These are phyloP conservation scores for Dorcus parallelipipedus DNA, from an alignment of 2,888 invertebrate genomes.

Conservation along the genomic window DNA sequence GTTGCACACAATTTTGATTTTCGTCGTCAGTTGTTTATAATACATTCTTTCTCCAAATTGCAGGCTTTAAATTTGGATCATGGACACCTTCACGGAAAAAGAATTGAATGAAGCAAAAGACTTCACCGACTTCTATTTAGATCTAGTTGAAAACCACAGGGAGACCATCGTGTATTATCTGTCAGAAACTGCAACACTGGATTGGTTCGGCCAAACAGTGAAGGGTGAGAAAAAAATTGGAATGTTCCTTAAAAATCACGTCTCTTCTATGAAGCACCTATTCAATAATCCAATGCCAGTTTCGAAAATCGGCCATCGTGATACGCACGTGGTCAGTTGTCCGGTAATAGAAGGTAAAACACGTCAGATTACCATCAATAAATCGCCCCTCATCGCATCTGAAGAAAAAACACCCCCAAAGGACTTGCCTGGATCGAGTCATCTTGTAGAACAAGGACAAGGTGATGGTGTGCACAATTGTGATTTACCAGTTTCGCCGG, in stretches of 20 bases:
- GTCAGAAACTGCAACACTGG: conserved; percentile 49
- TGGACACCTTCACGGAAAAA: conserved; percentile 23
- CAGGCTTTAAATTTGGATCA: conserved; percentile 8
- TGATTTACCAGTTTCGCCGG: conserved; percentile 35
- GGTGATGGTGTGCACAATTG: conserved; percentile 35
- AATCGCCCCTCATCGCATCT: neutral
- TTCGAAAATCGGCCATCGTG: conserved; percentile 41
- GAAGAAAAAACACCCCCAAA: conserved; percentile 30
- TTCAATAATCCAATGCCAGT: conserved; percentile 36
- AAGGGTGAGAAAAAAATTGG: conserved; percentile 58
- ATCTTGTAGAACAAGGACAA: conserved; percentile 31
- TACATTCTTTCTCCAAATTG: conserved; percentile 6
- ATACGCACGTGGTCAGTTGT: conserved; percentile 36
- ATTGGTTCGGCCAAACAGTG: conserved; percentile 65
- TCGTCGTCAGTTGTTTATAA: no score
- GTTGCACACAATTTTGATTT: no score
- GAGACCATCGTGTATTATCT: conserved; percentile 39
- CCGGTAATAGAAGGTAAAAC: conserved; percentile 5
- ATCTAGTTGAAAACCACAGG: conserved; percentile 42
- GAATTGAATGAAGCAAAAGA: conserved; percentile 35
- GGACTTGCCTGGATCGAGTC: conserved; percentile 2
- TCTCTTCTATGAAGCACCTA: conserved; percentile 36
- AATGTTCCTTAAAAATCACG: conserved; percentile 56
- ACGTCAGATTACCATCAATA: conserved; percentile 6
- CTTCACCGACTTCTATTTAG: conserved; percentile 41